Conservation (phyloP, 2,888 invertebrate species). For the Oxycera nigricornis region DNA sequence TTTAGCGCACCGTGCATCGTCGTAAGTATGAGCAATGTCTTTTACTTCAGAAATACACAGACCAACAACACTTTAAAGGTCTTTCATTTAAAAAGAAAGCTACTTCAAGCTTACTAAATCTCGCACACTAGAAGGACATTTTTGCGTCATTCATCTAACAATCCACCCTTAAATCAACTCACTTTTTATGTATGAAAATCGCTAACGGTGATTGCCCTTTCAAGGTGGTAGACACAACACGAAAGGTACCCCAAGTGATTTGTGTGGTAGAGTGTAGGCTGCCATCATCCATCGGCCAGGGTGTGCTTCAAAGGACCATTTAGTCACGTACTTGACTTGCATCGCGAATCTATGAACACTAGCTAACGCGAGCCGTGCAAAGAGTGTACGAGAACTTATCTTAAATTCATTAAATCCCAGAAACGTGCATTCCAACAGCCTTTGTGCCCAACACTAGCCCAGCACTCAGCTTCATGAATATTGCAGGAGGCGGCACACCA, state of each 20-base stretch:
- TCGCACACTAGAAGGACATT: too few species aligned
- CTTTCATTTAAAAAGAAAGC: too few species aligned
- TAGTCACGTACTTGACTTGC: conserved; percentile 9
- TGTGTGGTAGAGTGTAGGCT: not conserved
- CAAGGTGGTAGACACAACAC: not conserved
- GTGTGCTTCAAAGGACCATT: conserved; percentile 4
- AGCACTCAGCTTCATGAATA: too few species aligned
- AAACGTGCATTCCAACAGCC: not conserved
- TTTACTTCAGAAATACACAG: too few species aligned
- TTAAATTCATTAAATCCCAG: not conserved
- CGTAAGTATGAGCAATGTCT: too few species aligned
- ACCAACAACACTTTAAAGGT: too few species aligned
- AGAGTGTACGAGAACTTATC: not conserved
- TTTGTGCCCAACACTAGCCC: too few species aligned
- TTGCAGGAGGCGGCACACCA: not conserved
- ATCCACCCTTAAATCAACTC: too few species aligned
- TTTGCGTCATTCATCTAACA: too few species aligned
- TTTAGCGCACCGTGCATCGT: too few species aligned
- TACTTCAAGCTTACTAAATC: too few species aligned
- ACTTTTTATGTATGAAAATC: too few species aligned
- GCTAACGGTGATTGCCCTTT: not conserved
- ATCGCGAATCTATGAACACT: not conserved
- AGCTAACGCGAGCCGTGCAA: not conserved
- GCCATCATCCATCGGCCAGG: not conserved
- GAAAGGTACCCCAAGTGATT: not conserved